Evolutionary conservation across 1,140 invertebrate species (phyloP), one percentile per base, ranked within the genome.

Genomic region (Drosophila pandora): DNA sequence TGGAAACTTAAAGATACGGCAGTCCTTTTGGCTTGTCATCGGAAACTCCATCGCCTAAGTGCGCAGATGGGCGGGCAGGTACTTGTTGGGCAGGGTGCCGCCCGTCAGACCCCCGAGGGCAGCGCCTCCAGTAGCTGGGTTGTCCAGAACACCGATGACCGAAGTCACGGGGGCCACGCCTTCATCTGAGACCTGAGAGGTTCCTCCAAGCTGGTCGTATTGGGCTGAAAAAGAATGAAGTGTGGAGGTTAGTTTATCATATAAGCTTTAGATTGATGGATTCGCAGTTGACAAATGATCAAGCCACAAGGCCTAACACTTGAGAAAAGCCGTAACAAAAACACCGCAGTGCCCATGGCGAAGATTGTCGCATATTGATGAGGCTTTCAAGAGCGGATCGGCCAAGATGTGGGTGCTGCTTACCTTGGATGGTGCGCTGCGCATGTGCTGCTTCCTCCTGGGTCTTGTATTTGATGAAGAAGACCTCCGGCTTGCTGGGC

Each of bases 401-500:
- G n/a, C 23, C 3, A 1, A 9, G 7, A 7, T 45, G 70, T 47
- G 41, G 63, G 50, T 72, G 52, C 34, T 67, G 61, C 49, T 79
- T 58, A 92, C 91, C 89, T 91, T 92, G 91, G 64, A 92, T 92
- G 57, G 91, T 80, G 49, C 90, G 90, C 50, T 91, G 90, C 25
- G 91, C 91, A 89, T 91, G 88, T 53, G 74, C 81, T 12, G 91
- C 92, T 73, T 93, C 93, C 75, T 93, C 94, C 94, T 95, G 94
- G 9, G 94, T 95, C 80, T 95, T 95, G 90, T 95, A 95, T 68
- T 94, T 93, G 79, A 95, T 95, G 85, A 96, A 96, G 93, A 95
- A 95, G 28, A 96, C 95, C 93, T 95, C 95, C 10, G 95, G 95
- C 91, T 95, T 95, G 92, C 93, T 94, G n/a, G 95, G 95, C 78